phyloP scores from a whole-genome alignment of 2,888 invertebrate genomes.

The Timandra comae region DNA sequence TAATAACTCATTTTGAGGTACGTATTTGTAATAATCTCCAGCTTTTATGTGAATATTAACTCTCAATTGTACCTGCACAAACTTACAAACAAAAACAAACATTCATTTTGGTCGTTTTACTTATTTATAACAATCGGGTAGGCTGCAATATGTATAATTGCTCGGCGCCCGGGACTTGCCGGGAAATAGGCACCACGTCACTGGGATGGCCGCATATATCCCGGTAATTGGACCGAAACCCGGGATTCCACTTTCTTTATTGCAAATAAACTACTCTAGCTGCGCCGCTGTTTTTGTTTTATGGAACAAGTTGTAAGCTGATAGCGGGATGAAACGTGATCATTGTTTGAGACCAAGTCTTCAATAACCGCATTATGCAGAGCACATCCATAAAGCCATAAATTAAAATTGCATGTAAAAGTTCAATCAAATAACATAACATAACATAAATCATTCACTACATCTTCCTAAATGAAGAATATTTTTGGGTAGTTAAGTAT shows the following conservation, averaged over 20 bases:
- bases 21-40: too few relatives aligned
- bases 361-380: too few relatives aligned
- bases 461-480: too few relatives aligned
- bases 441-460: too few relatives aligned
- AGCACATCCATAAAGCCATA: too few relatives aligned
- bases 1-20: too few relatives aligned
- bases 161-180: slow-evolving; percentile 34
- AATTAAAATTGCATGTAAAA: too few relatives aligned
- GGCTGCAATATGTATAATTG: slow-evolving; percentile 69
- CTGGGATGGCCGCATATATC: slow-evolving; percentile 72
- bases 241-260: slow-evolving; percentile 76
- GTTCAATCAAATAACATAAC: too few relatives aligned
- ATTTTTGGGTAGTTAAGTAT: too few relatives aligned
- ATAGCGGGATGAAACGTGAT: slow-evolving; percentile 14
- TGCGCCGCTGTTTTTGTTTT: slow-evolving; percentile 57
- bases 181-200: slow-evolving; percentile 65
- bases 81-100: slow-evolving; percentile 30
- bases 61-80: slow-evolving; percentile 3
- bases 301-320: slow-evolving; percentile 25
- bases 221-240: slow-evolving; percentile 73
- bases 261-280: slow-evolving; percentile 72
- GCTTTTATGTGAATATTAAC: too few relatives aligned
- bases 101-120: slow-evolving; percentile 36
- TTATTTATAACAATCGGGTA: slow-evolving; percentile 43
- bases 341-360: too few relatives aligned